Conservation (phyloP, 2,797 vertebrate genomes). For the Naso thynnoides region DNA sequence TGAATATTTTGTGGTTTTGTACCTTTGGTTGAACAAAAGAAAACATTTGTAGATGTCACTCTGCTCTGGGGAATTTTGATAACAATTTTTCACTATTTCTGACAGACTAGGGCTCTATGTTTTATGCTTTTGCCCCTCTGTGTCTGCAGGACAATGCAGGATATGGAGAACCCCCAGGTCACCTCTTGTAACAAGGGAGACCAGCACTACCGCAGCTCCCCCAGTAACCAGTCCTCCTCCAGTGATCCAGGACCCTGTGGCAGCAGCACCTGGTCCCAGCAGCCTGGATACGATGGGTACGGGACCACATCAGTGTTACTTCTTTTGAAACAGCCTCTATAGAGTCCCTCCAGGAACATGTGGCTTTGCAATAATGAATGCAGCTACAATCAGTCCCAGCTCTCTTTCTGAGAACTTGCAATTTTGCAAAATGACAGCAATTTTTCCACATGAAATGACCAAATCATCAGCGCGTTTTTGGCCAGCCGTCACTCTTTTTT, state of each 20-base stretch:
- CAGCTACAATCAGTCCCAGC: slow-evolving; percentile 59
- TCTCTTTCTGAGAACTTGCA: slow-evolving; percentile 58
- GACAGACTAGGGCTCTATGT: neutral
- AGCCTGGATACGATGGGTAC: slow-evolving; percentile 94
- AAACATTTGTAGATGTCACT: neutral
- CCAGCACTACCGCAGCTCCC: slow-evolving; percentile 93
- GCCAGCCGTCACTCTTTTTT: slow-evolving; percentile 6
- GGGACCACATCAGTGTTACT: slow-evolving; percentile 9
- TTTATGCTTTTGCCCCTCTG: neutral
- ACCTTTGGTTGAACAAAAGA: neutral
- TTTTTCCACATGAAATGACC: slow-evolving; percentile 67
- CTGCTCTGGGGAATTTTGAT: neutral
- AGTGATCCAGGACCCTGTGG: slow-evolving; percentile 94
- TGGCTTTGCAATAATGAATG: slow-evolving; percentile 48
- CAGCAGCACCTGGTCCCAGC: slow-evolving; percentile 93
- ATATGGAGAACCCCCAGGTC: slow-evolving; percentile 77
- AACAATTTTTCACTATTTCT: neutral
- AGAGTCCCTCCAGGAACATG: slow-evolving; percentile 26
- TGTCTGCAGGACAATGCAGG: slow-evolving; percentile 70
- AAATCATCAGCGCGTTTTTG: slow-evolving; percentile 55
- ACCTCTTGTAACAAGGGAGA: slow-evolving; percentile 80
- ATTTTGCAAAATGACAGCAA: slow-evolving; percentile 70
- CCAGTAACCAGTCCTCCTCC: slow-evolving; percentile 98
- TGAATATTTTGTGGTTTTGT: neutral
- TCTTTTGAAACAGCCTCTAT: slow-evolving; percentile 22